Percentiles rank a stretch among this genome's conserved stretches.
phyloP scores from a whole-genome alignment of 2,888 invertebrate genomes.

The Neocrepidodera transversa region DNA sequence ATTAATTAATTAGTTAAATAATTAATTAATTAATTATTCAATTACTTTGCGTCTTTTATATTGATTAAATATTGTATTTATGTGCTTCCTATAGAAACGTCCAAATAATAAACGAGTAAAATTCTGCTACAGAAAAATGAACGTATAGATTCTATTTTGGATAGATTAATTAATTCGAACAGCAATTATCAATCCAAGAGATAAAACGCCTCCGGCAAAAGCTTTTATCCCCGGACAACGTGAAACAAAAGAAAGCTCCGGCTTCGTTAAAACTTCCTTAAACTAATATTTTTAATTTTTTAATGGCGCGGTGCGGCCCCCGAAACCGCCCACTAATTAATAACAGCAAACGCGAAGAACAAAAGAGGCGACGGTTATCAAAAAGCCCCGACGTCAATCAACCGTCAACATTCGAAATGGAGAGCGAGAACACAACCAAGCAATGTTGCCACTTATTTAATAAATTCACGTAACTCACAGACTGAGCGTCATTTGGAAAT shows the following conservation, averaged over 20 bases:
- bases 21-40: conserved; percentile 8
- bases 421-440: background rate
- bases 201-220: background rate
- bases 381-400: conserved; percentile 19
- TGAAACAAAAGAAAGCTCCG: background rate
- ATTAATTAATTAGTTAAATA: conserved; percentile 7
- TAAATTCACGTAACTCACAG: no score
- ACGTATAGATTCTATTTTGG: background rate
- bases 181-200: background rate
- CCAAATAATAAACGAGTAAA: no score
- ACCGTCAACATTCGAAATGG: conserved; percentile 9
- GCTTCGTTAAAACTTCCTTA: conserved; percentile 13
- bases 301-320: conserved; percentile 10
- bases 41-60: background rate
- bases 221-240: background rate
- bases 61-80: no score
- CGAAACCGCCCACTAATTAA: conserved; percentile 6
- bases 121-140: no score
- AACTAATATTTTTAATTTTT: conserved; percentile 19
- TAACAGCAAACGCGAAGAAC: conserved; percentile 15
- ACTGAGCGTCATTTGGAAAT: no score
- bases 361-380: conserved; percentile 17
- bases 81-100: no score
- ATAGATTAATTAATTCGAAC: background rate
- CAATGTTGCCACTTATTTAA: background rate